Evolutionary conservation across 2,113 vertebrate species (phyloP), one percentile per base, ranked within the genome.

Genomic region (Eidolon helvum): DNA sequence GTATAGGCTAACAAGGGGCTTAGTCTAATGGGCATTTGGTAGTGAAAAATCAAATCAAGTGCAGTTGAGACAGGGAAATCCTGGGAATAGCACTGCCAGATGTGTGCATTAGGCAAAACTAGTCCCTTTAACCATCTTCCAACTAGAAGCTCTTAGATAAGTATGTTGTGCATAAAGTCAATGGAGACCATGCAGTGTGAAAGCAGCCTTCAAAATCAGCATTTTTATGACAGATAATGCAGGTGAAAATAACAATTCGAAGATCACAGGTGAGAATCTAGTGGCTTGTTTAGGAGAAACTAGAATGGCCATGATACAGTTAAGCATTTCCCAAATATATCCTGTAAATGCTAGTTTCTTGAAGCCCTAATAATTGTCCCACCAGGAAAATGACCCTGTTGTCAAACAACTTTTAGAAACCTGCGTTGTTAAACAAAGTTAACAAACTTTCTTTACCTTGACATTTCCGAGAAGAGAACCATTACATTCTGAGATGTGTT

Each of bases 191-290:
- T 30, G 28, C 19, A 6, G 1, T 43, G 28, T 48, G n/a, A 55
- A 57, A 61, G 10, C 8, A 7, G 40, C n/a, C 28, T 53, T 63
- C 22, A 48, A 53, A 95, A 43, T 10, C 10, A 84, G n/a, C 4
- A 10, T 35, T 71, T 63, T 30, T 65, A 61, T 10, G 59, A 80
- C 19, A 82, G 48, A 71, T 61, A 15, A 10, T 86, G 9, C 55
- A 84, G 80, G 43, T 96, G 50, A 90, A 80, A 92, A 91, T n/a
- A 79, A 6, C 35, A 85, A 88, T 57, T 71, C 75, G 19, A 71
- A 61, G 61, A n/a, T 55, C 5, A 30, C 6, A 48, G 40, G 40
- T 18, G 40, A 83, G 16, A 75, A 26, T 3, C 8, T 78, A 55
- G 38, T 8, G 71, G 35, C 45, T 82, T 68, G 4, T 68, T 48